Percentiles rank a stretch among this genome's conserved stretches.
These are phyloP conservation scores for Etheostoma perlongum DNA, from an alignment of 2,797 vertebrate species.

Conservation along the genomic window DNA sequence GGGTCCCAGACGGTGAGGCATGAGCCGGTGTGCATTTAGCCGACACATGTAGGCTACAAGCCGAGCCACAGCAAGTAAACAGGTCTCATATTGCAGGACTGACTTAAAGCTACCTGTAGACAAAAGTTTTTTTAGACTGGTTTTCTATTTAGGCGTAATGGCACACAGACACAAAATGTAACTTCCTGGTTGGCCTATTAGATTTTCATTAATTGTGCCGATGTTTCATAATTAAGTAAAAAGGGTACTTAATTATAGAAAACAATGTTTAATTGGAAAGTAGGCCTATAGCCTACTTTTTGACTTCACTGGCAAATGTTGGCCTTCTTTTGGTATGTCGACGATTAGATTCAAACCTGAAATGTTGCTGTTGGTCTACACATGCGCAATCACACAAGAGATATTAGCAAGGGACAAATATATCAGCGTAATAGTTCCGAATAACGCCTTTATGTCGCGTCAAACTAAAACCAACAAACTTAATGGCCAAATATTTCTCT, in stretches of 20 bases:
- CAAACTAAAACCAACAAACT: neutral
- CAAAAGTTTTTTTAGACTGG: neutral
- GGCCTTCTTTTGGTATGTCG: neutral
- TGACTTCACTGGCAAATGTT: neutral
- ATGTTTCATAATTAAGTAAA: neutral
- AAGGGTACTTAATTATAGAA: neutral
- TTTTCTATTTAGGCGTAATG: neutral
- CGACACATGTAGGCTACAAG: constrained; percentile 30
- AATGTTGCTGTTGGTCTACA: neutral
- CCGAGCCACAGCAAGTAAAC: neutral
- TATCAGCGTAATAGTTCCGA: neutral
- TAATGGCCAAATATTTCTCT: neutral
- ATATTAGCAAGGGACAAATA: neutral
- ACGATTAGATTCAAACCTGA: neutral
- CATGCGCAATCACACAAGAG: neutral
- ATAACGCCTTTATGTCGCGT: neutral
- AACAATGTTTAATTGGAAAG: no score
- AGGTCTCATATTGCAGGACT: constrained; percentile 18
- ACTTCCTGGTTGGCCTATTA: neutral
- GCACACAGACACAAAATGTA: neutral
- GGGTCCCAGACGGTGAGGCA: constrained; percentile 38
- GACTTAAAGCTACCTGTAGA: neutral
- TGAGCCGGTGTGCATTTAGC: constrained; percentile 21
- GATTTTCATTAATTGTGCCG: neutral
- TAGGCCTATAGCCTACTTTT: neutral